phyloP scores from a whole-genome alignment of 2,888 invertebrate species.

The Andrena minutula region DNA sequence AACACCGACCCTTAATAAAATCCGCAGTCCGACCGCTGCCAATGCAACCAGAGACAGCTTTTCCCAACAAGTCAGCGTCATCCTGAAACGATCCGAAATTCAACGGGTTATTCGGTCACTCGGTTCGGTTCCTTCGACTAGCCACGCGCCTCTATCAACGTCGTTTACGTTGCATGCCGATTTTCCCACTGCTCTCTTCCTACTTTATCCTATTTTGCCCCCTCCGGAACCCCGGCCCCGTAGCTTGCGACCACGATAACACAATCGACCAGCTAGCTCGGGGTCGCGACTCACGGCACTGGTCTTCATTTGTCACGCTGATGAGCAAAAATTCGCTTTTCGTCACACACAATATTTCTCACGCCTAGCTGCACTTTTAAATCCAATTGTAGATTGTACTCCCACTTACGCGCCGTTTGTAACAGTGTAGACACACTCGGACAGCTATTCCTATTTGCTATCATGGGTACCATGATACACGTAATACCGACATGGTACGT shows the following conservation, averaged over 20 bases:
- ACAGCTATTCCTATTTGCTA: no score
- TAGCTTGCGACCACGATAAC: not conserved
- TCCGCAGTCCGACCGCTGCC: conserved; percentile 77
- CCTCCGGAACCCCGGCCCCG: no score
- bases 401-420: no score
- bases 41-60: conserved; percentile 80
- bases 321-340: not conserved
- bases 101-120: not conserved
- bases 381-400: no score
- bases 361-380: not conserved
- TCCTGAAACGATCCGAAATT: conserved; percentile 67
- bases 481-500: no score
- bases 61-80: conserved; percentile 82
- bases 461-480: no score
- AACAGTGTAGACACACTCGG: no score
- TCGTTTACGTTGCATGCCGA: not conserved
- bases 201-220: not conserved
- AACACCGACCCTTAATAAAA: conserved; percentile 74
- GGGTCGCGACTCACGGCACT: not conserved
- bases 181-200: not conserved
- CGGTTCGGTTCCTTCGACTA: not conserved
- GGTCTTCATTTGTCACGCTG: not conserved
- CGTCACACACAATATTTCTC: not conserved
- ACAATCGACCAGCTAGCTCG: not conserved
- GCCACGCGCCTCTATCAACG: not conserved